A percentile compares a stretch with the other conserved stretches of the same genome.
Evolutionary conservation across 2,888 invertebrate genomes (phyloP).

Genomic region (Diogma glabrata): DNA sequence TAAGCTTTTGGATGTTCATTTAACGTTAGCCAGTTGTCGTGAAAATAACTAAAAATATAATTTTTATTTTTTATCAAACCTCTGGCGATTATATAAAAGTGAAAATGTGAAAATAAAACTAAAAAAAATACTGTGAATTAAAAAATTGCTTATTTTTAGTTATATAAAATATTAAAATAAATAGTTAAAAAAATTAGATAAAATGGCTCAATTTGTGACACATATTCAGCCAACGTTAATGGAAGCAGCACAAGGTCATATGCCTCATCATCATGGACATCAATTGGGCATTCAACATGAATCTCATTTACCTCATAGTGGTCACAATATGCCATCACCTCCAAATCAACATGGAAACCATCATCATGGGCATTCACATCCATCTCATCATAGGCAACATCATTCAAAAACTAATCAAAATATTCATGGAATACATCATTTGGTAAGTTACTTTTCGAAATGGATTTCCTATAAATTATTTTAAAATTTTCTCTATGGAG

Average conservation of each 20-base stretch:
- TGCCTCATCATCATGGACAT: slow-evolving; percentile 41
- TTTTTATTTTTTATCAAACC: background rate
- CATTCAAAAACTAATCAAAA: slow-evolving; percentile 21
- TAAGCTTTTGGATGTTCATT: too few relatives aligned
- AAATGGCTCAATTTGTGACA: slow-evolving; percentile 47
- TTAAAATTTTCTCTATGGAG: too few relatives aligned
- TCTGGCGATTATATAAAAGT: background rate
- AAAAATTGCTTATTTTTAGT: too few relatives aligned
- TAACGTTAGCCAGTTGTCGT: background rate
- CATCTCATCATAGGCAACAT: slow-evolving; percentile 19
- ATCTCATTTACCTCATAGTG: slow-evolving; percentile 36
- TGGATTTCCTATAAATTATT: too few relatives aligned
- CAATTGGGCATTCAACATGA: slow-evolving; percentile 36
- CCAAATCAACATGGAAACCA: slow-evolving; percentile 25
- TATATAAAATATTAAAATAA: background rate
- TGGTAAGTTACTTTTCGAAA: slow-evolving; percentile 1
- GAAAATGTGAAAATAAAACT: background rate
- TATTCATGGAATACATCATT: slow-evolving; percentile 2
- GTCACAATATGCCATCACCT: slow-evolving; percentile 37
- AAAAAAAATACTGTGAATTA: background rate
- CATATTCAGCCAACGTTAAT: slow-evolving; percentile 46
- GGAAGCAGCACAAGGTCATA: slow-evolving; percentile 45
- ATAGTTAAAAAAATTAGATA: background rate
- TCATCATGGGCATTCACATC: slow-evolving; percentile 25
- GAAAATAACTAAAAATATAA: background rate